These are phyloP conservation scores for Psix sp. DNA, from an alignment of 1,140 invertebrate species.

Conservation along the genomic window DNA sequence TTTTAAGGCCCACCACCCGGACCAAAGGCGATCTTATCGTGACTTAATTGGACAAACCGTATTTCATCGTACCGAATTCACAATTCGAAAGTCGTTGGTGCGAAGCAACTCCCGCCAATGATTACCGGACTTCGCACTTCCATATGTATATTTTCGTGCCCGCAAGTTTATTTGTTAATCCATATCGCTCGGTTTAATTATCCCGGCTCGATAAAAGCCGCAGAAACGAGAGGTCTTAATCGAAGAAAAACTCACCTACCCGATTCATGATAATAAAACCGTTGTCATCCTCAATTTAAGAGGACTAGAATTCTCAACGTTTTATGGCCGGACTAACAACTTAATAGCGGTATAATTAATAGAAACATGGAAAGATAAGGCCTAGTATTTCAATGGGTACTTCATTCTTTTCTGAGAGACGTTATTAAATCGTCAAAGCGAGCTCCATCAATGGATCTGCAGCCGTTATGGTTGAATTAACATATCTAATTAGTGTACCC, in stretches of 20 bases:
- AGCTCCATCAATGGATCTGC: constrained; percentile 20
- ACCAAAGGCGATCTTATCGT: constrained; percentile 68
- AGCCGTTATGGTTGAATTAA: constrained; percentile 43
- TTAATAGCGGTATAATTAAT: constrained; percentile 36
- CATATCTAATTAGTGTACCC: constrained; percentile 50
- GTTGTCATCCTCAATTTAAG: constrained; percentile 23
- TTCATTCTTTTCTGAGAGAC: constrained; percentile 12
- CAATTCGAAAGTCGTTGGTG: constrained; percentile 54
- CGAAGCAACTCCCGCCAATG: constrained; percentile 39
- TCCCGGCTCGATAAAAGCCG: constrained; percentile 9
- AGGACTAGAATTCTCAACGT: constrained; percentile 24
- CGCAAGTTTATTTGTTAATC: constrained; percentile 46
- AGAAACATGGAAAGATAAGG: constrained; percentile 40
- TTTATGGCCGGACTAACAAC: constrained; percentile 22
- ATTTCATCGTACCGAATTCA: constrained; percentile 66
- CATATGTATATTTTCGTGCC: constrained; percentile 43
- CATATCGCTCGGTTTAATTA: constrained; percentile 48
- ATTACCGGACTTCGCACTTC: constrained; percentile 54
- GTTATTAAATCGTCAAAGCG: constrained; percentile 16
- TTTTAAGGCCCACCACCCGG: constrained; percentile 69
- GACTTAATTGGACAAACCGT: constrained; percentile 72
- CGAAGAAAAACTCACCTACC: constrained; percentile 18
- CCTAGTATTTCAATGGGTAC: constrained; percentile 21
- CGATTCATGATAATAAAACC: constrained; percentile 24
- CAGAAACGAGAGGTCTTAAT: constrained; percentile 16